A percentile compares a stretch with the other conserved stretches of the same genome.
Evolutionary conservation across 2,888 invertebrate genomes (phyloP).

Genomic region (Melipona bicolor): DNA sequence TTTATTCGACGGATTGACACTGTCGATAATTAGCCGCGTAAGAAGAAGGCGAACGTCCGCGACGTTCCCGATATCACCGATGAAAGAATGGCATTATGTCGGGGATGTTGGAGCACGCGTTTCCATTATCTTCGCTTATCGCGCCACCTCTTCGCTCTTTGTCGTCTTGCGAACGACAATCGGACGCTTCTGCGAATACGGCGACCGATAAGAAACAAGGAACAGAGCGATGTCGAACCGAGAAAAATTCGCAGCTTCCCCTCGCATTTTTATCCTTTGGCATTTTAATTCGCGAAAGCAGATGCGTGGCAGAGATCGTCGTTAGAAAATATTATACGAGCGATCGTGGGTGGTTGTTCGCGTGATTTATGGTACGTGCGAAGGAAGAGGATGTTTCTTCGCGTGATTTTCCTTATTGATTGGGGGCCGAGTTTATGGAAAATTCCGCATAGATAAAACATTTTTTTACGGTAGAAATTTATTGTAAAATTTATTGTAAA

Average conservation of each 20-base stretch:
- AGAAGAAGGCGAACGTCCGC: constrained; percentile 38
- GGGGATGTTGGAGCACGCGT: constrained; percentile 25
- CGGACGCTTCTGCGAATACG: constrained; percentile 48
- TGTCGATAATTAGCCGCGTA: constrained; percentile 58
- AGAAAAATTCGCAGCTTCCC: too few species aligned
- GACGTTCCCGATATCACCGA: constrained; percentile 58
- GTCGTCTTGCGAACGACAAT: constrained; percentile 47
- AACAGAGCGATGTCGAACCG: too few species aligned
- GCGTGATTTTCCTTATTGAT: neutral
- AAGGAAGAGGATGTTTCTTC: neutral
- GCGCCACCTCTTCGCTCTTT: neutral
- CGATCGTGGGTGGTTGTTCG: constrained; percentile 16
- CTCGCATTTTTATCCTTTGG: too few species aligned
- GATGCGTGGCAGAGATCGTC: neutral
- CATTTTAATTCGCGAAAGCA: constrained; percentile 13
- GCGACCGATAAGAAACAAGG: neutral
- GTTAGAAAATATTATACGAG: constrained; percentile 37
- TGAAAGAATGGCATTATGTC: constrained; percentile 71
- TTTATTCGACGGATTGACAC: constrained; percentile 42
- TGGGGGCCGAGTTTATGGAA: neutral
- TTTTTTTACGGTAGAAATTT: too few species aligned
- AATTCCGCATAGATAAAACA: neutral
- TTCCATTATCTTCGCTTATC: constrained; percentile 55
- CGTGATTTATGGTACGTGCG: neutral
- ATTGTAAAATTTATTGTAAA: too few species aligned